Evolutionary conservation across 2,797 vertebrate genomes (phyloP).

Genomic region (Catostomus latipinnis): DNA sequence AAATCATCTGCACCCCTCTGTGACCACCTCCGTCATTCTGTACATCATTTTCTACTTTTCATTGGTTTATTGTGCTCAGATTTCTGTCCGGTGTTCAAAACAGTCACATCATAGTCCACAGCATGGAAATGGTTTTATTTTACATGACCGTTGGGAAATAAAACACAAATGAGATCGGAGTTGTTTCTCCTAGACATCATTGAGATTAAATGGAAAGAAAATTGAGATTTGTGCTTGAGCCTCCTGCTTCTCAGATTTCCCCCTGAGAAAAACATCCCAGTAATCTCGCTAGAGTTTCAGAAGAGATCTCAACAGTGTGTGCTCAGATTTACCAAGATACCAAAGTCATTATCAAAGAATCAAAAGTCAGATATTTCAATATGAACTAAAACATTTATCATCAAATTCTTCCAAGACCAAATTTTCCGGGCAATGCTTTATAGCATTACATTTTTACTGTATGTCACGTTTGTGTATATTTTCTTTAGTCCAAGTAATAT

Average conservation of each 20-base stretch:
- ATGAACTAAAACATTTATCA: too few species aligned
- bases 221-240: neutral
- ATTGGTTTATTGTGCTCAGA: neutral
- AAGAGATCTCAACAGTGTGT: too few species aligned
- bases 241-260: too few species aligned
- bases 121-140: neutral
- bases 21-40: neutral
- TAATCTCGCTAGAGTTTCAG: too few species aligned
- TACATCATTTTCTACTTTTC: constrained; percentile 1
- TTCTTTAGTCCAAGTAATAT: neutral
- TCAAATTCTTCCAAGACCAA: too few species aligned
- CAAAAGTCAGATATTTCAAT: too few species aligned
- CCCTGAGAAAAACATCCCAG: too few species aligned
- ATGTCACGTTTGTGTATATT: neutral
- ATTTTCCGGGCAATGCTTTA: too few species aligned
- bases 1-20: constrained; percentile 61
- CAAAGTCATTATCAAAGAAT: too few species aligned
- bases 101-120: neutral
- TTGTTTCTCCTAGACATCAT: neutral
- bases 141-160: neutral
- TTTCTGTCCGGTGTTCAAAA: constrained; percentile 2
- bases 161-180: neutral
- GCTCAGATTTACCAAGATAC: too few species aligned
- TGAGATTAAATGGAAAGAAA: constrained; percentile 9
- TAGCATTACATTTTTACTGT: too few species aligned